Evolutionary conservation across 2,113 vertebrate genomes (phyloP).

Genomic region (Microcebus lehilahytsara): DNA sequence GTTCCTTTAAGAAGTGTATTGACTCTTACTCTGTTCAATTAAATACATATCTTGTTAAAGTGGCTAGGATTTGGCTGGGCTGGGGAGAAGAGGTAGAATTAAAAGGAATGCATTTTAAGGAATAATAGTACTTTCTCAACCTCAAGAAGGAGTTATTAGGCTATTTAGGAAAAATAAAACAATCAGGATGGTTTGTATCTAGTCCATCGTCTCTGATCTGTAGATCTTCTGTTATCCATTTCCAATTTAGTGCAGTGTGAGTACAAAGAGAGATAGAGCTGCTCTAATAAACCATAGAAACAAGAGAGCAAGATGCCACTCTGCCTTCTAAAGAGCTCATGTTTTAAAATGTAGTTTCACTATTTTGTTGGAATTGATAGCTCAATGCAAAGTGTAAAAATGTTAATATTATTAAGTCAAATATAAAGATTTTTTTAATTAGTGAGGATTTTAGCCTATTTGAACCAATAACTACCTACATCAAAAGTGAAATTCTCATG

Average conservation of each 20-base stretch:
- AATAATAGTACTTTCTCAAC: background rate
- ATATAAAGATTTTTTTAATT: background rate
- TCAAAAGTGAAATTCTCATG: background rate
- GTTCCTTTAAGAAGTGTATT: background rate
- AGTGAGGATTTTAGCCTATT: background rate
- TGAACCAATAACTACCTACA: background rate
- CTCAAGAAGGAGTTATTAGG: background rate
- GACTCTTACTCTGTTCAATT: conserved; percentile 15
- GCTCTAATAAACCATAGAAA: background rate
- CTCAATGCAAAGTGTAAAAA: background rate
- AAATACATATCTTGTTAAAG: background rate
- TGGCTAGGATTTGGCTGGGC: no score
- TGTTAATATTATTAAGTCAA: background rate
- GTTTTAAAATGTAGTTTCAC: background rate
- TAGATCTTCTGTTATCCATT: background rate
- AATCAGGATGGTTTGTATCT: background rate
- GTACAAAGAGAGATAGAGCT: background rate
- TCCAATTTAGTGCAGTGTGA: no score
- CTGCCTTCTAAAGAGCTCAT: background rate
- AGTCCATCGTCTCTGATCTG: background rate
- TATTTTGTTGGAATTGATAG: background rate
- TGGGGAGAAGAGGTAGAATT: background rate
- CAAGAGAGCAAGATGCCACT: fast-evolving
- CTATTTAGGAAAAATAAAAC: background rate
- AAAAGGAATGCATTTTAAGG: background rate